Conservation (phyloP, 2,113 vertebrate genomes). For the Columba janthina region DNA sequence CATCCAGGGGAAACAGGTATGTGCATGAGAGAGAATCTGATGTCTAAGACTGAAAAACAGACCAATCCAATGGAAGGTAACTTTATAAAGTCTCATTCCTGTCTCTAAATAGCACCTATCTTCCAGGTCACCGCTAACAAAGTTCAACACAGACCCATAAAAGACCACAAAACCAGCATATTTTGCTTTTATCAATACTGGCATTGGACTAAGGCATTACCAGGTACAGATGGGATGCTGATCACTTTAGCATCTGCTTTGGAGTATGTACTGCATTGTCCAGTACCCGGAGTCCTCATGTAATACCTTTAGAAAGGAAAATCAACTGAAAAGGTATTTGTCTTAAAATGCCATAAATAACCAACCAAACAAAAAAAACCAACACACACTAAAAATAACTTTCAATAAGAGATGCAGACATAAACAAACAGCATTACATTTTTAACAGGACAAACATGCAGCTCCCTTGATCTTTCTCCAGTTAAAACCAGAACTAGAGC, state of each 20-base stretch:
- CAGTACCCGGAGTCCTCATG: not conserved
- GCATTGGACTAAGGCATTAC: not conserved
- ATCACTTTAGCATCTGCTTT: not conserved
- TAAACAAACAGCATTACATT: rapidly evolving
- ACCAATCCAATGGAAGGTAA: not conserved
- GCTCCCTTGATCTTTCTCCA: not conserved
- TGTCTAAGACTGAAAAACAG: not conserved
- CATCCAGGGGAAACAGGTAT: not conserved
- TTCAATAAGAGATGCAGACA: not conserved
- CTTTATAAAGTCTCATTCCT: rapidly evolving
- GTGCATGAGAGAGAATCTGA: not conserved
- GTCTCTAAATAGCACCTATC: not conserved
- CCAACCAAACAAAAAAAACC: not conserved
- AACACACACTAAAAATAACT: not conserved
- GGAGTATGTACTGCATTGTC: not conserved
- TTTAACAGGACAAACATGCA: not conserved
- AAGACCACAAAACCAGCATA: rapidly evolving
- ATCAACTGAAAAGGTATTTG: not conserved
- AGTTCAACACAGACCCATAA: not conserved
- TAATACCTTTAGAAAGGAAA: not conserved
- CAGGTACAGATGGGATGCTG: not conserved
- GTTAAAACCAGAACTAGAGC: not conserved
- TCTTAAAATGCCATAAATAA: not conserved
- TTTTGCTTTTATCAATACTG: not conserved
- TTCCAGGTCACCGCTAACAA: not conserved